Evolutionary conservation across 2,888 invertebrate genomes (phyloP), one percentile per base, ranked within the genome.

Genomic region (Hipparchia sbordonii): DNA sequence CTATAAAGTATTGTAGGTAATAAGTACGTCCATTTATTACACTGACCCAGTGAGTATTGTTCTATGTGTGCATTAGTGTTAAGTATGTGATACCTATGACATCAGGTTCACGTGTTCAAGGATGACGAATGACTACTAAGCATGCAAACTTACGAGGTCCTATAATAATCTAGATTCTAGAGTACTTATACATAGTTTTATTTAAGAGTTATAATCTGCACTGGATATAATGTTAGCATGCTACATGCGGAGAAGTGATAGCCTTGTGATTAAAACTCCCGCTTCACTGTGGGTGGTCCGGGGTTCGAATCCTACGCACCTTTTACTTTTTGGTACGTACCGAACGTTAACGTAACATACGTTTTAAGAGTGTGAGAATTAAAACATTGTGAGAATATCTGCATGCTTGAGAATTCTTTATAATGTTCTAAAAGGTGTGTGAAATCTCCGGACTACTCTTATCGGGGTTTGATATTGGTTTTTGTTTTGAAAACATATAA

Each of bases 21-120:
- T 51, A 10, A 10, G 2, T 51, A 63, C n/a, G 2, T 9, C 13
- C 56, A 59, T 46, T 60, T 46, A 59, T 60, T 39, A 68, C 67
- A 13, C 39, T 68, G 68, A 68, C 68, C 68, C 51, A 68, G 56
- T 60, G 60, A 68, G 68, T 59, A 60, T 8, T 60, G 60, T 56
- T 60, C 39, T 51, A 67, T n/a, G 67, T 57, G 56, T 46, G 66
- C n/a, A 56, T 33, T 23, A 7, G 39, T 23, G 13, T 67, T 57
- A 48, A 12, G 48, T 60, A 51, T 56, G 60, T 52, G 48, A 46
- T 23, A 48, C 7, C 48, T 12, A 54, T 72, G 75, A 74, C 74
- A 72, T 75, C 72, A 75, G 39, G 33, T 23, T 67, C 61, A 73
- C 69, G 71, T 73, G 67, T 45, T 68, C 67, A 62, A 66, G 62